Evolutionary conservation across 2,113 vertebrate genomes (phyloP), one percentile per base, ranked within the genome.

Genomic region (Crotalus tigris): DNA sequence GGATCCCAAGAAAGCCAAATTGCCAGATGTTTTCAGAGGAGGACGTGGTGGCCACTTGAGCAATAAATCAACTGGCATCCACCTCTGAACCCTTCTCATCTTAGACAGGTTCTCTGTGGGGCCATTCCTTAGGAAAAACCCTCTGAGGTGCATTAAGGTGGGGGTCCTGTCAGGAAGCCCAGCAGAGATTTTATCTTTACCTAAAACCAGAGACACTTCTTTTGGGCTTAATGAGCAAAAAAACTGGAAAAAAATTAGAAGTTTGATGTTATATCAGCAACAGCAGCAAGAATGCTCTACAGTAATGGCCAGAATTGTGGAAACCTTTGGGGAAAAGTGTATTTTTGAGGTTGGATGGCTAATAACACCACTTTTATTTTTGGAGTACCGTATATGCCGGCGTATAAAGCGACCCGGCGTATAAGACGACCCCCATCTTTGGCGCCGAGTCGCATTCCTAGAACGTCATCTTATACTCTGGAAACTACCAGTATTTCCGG

Each of bases 21-120:
- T 29, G 11, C 92, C 92, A 89, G 87, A 92, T 81, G 92, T 92
- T 92, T 64, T 1, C 49, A 51, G 58, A 15, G 59, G 55, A 81
- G 87, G 44, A 49, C 11, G 33, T 46, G 87, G 53, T 44, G 51
- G 87, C 87, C 91, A 81, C 61, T 33, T 92, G 92, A 89, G 53
- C 87, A 75, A 57, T 81, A 21, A 81, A 89, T 81, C 87, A 89
- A n/a, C 92, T 44, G 23, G 24, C 57, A 54, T 61, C 87, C 92
- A 92, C 10, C 61, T 44, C 24, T 92, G 87, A 57, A 89, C 92
- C 33, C 33, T 58, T 89, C 89, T 89, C 46, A 64, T 81, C 61
- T 51, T 19, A 57, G 87, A 89, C 61, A 57, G 81, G 61, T 64
- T 61, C 92, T 89, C 92, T 46, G 92, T 81, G 87, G 61, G 53